Evolutionary conservation across 2,113 vertebrate species (phyloP).

Genomic region (Neopipo cinnamomea): DNA sequence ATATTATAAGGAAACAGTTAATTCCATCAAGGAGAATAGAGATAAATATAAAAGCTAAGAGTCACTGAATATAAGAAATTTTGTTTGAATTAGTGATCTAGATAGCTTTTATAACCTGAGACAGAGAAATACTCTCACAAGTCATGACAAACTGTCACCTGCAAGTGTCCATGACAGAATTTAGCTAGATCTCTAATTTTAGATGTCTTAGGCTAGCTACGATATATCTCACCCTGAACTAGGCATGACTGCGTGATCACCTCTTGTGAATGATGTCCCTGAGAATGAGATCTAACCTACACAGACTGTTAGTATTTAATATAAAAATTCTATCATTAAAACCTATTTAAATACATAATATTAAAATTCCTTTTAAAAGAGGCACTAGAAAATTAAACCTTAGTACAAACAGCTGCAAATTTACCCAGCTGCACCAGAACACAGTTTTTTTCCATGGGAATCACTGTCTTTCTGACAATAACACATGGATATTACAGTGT

Average conservation of each 20-base stretch:
- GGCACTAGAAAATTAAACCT: background rate
- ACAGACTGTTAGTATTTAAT: background rate
- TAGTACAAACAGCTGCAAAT: background rate
- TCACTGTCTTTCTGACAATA: background rate
- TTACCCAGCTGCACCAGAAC: background rate
- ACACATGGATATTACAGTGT: background rate
- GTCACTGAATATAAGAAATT: background rate
- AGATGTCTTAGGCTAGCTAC: background rate
- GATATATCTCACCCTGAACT: background rate
- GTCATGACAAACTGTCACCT: background rate
- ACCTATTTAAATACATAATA: background rate
- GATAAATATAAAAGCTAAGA: background rate
- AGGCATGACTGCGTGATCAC: background rate
- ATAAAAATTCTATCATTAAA: background rate
- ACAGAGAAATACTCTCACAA: background rate
- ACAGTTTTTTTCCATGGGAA: rapidly evolving
- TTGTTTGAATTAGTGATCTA: background rate
- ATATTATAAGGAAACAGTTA: background rate
- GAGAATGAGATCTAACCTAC: background rate
- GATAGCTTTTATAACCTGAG: background rate
- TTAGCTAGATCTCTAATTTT: background rate
- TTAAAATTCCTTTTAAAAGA: background rate
- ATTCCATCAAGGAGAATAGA: background rate
- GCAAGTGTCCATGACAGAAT: background rate
- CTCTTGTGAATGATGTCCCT: background rate